Evolutionary conservation across 2,113 vertebrate species (phyloP), one percentile per base, ranked within the genome.

Genomic region (Rhinogobius similis): DNA sequence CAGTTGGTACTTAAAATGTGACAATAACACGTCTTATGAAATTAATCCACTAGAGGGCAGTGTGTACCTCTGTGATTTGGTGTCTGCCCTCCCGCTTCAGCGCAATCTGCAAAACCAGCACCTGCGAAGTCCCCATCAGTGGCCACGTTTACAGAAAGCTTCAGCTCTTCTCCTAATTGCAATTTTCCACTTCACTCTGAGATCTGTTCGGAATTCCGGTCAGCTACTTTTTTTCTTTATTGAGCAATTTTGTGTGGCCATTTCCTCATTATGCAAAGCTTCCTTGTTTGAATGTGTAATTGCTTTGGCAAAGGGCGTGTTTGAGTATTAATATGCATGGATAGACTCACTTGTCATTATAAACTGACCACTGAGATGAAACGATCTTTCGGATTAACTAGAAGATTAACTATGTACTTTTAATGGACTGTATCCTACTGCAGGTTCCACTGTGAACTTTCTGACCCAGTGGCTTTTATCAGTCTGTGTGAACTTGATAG

Each of bases 1-100:
- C 18, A 20, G 10, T 52, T 23, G 1, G 50, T 16, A 20, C 18
- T 5, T 29, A n/a, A n/a, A n/a, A n/a, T n/a, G 29, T 21, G 36
- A 13, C 64, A 8, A 5, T 4, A 59, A 59, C 16, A 61, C 10
- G 21, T 29, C 44, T 58, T 68, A 61, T 61, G 32, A 12, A 10
- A 67, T 66, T 2, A 44, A 14, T 32, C 63, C 87, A 81, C 77
- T 76, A 21, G 85, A 68, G 78, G 88, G 87, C 85, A 84, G 55
- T 87, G 72, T 85, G 23, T 24, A 36, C 61, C 65, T 59, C 18
- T 67, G 3, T 27, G 27, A 36, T 36, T 32, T 9, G n/a, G 43
- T 11, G 23, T 9, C n/a, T 21, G 6, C 10, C 21, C 26, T 76
- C 14, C 39, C 29, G n/a, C 8, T 41, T 55, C 36, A 41, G 36